Base-by-base conservation (phyloP, 1,140 invertebrate species). In the Hycleus cichorii region DNA sequence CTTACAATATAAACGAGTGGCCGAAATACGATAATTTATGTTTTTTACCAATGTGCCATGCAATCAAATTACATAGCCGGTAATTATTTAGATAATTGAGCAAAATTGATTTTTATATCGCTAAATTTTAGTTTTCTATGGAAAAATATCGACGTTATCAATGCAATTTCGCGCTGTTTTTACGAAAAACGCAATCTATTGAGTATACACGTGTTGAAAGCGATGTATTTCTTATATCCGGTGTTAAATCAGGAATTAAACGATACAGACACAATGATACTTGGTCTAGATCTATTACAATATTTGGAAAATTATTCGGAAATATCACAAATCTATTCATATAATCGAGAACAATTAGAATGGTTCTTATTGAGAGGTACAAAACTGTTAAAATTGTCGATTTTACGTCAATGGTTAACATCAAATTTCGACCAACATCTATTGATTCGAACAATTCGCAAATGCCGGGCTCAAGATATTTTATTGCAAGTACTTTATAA, bases 151-250 rank as follows among this genome's bases (percentile, higher is more conserved):
- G 42, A 53, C 11, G 43, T 46, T 18, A 39, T 53, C 3, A 26
- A 27, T 8, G n/a, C 42, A 9, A 46, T 53, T 6, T 18, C 8
- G 6, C 26, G 39, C 2, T 46, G 42, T 32, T 53, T 53, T 32
- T 53, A 53, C 11, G 38, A 12, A 10, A 4, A 32, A 53, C 10
- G 42, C 7, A 6, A 45, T 6, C 12, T 4, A 32, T 10, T 46
- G n/a, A 27, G 32, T 12, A 39, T 24, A 6, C 25, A 32, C 32
- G 42, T 45, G 0, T 12, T 53, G 18, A 53, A 53, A 53, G 44
- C 51, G 10, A 45, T 53, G 2, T 53, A 53, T 45, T 53, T 26
- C n/a, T 38, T 53, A 7, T 53, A 45, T 53, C 51, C 51, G 9
- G 11, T 26, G 3, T 45, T 53, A 2, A 53, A 12, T 8, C 24